Evolutionary conservation across 2,113 vertebrate species (phyloP).

Genomic region (Vulpes vulpes): DNA sequence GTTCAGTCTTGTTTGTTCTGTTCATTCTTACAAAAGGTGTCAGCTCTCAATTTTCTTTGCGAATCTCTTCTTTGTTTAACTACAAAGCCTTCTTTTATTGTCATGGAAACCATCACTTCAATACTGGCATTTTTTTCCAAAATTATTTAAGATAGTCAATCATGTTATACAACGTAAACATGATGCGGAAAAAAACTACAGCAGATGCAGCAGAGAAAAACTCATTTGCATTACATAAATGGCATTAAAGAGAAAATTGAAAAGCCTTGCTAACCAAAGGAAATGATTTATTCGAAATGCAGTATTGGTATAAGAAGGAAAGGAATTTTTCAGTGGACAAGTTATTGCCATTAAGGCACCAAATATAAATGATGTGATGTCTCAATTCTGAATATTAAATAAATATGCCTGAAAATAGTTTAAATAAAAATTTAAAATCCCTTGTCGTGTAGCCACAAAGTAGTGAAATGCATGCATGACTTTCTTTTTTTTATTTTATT

Average conservation of each 20-base stretch:
- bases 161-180: constrained; percentile 65
- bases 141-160: constrained; percentile 67
- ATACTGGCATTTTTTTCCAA: constrained; percentile 28
- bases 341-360: constrained; percentile 17
- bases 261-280: constrained; percentile 41
- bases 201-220: constrained; percentile 49
- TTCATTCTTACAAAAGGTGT: constrained; percentile 35
- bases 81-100: constrained; percentile 58
- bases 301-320: constrained; percentile 29
- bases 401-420: constrained; percentile 36
- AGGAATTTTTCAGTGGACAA: constrained; percentile 37
- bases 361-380: neutral
- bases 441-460: neutral
- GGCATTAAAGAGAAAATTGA: constrained; percentile 62
- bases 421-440: constrained; percentile 23
- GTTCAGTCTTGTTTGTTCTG: constrained; percentile 29
- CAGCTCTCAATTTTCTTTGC: constrained; percentile 52
- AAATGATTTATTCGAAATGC: constrained; percentile 23
- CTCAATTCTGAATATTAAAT: constrained; percentile 38
- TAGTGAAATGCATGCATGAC: neutral
- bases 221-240: constrained; percentile 71
- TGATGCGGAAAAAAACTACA: constrained; percentile 49
- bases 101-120: constrained; percentile 68
- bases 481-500: neutral
- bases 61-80: constrained; percentile 53